A percentile compares a stretch with the other conserved stretches of the same genome.
phyloP scores from a whole-genome alignment of 2,113 vertebrate genomes.

The Phocoena phocoena region DNA sequence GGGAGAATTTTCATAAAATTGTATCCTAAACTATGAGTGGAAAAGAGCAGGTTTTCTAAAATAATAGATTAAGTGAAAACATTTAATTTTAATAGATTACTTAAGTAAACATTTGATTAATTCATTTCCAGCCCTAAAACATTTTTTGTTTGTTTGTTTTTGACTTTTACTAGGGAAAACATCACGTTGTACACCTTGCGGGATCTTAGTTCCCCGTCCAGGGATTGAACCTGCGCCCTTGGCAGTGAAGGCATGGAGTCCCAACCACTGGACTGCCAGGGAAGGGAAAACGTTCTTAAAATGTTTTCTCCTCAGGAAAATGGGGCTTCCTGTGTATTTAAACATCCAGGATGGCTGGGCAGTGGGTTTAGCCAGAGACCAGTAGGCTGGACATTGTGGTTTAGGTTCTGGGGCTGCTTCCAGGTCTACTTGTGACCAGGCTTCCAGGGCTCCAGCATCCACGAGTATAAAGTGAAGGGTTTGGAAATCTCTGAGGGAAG shows the following conservation, averaged over 20 bases:
- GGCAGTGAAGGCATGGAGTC: neutral
- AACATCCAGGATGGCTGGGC: neutral
- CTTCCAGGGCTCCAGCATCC: neutral
- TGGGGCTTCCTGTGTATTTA: neutral
- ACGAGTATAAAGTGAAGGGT: neutral
- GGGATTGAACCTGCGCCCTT: neutral
- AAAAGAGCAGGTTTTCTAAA: constrained; percentile 1
- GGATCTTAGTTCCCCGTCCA: no score
- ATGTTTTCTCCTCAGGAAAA: neutral
- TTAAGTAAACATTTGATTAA: neutral
- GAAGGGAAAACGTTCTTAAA: neutral
- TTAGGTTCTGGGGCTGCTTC: neutral
- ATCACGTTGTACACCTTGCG: accelerated
- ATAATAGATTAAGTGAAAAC: neutral
- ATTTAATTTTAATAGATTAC: neutral
- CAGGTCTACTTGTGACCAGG: neutral
- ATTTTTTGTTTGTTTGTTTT: neutral
- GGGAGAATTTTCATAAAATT: neutral
- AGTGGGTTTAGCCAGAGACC: neutral
- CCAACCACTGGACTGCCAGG: neutral
- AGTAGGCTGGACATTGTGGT: accelerated
- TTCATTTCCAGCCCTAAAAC: neutral
- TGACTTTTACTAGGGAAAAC: neutral
- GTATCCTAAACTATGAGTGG: neutral
- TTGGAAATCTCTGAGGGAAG: neutral